Conservation (phyloP, 2,113 vertebrate genomes). For the Mastomys natalensis region DNA sequence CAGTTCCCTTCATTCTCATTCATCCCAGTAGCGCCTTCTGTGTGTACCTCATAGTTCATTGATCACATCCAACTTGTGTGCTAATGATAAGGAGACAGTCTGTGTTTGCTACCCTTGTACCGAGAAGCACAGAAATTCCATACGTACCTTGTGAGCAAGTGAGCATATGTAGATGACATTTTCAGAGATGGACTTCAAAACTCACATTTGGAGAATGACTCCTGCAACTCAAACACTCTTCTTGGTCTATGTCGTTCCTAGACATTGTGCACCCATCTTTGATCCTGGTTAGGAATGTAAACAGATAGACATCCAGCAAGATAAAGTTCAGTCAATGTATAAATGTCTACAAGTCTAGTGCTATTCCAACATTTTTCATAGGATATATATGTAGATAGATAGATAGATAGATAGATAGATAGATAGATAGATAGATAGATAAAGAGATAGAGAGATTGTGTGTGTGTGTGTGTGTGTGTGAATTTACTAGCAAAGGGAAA, state of each 20-base stretch:
- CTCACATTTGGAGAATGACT: neutral
- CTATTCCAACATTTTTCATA: too few relatives aligned
- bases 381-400: too few relatives aligned
- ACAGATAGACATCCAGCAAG: too few relatives aligned
- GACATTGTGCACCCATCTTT: neutral
- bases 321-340: too few relatives aligned
- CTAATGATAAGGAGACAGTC: neutral
- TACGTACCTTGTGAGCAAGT: too few relatives aligned
- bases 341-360: too few relatives aligned
- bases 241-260: neutral
- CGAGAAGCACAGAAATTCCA: neutral
- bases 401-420: too few relatives aligned
- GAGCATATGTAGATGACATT: neutral
- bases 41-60: neutral
- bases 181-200: neutral
- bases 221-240: accelerated
- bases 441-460: too few relatives aligned
- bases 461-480: too few relatives aligned
- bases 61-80: neutral
- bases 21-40: neutral
- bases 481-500: neutral
- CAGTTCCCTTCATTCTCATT: neutral
- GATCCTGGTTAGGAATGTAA: neutral
- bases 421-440: too few relatives aligned
- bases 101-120: neutral